Percentiles rank a stretch among this genome's conserved stretches.
Evolutionary conservation across 2,113 vertebrate species (phyloP).

Genomic region (Burhinus bistriatus): DNA sequence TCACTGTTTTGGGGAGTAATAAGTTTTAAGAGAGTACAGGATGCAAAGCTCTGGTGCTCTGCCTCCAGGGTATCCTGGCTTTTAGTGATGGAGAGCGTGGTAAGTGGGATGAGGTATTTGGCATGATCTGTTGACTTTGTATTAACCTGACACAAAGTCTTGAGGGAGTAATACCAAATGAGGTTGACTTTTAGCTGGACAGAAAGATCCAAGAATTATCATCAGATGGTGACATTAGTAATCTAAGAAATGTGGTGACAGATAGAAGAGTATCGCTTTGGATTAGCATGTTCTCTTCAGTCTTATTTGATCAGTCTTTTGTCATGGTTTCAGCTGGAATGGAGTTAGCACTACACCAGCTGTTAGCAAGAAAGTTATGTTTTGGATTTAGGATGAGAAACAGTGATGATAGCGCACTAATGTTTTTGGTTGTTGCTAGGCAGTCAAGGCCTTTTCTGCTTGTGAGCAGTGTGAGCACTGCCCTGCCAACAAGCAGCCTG

Average conservation of each 20-base stretch:
- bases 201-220: not conserved
- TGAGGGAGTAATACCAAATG: not conserved
- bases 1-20: not conserved
- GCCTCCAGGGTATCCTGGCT: not conserved
- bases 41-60: not conserved
- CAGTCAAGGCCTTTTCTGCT: not conserved
- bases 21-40: not conserved
- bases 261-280: not conserved
- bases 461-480: not conserved
- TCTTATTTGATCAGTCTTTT: not conserved
- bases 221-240: not conserved
- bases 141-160: not conserved
- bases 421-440: not conserved
- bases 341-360: no score
- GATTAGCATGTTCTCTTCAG: not conserved
- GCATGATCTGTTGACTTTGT: not conserved
- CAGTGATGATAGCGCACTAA: not conserved
- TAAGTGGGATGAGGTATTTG: not conserved
- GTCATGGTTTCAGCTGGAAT: not conserved
- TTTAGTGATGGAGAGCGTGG: not conserved
- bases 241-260: not conserved
- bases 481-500: not conserved
- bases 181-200: not conserved
- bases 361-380: no score
- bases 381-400: not conserved